Percentiles rank a stretch among this genome's conserved stretches.
phyloP scores from a whole-genome alignment of 2,113 vertebrate genomes.

The Pelecanus crispus region DNA sequence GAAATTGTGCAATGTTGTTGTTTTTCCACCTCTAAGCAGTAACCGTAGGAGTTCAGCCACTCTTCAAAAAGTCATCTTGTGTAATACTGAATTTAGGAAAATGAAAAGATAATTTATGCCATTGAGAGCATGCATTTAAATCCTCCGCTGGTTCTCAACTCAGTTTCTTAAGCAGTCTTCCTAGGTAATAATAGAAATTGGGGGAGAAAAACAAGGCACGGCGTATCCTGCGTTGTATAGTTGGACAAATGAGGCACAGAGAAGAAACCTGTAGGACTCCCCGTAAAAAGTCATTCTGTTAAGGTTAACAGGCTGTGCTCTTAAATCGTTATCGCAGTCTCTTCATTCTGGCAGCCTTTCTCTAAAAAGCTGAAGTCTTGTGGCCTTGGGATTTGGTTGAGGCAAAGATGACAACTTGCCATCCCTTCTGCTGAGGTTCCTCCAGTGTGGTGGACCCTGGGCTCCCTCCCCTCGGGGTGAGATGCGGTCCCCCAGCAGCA shows the following conservation, averaged over 20 bases:
- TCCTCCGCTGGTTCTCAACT: neutral
- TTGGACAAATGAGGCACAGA: neutral
- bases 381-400: neutral
- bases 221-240: neutral
- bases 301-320: neutral
- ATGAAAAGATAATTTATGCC: neutral
- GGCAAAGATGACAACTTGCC: neutral
- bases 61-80: neutral
- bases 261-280: neutral
- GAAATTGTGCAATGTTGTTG: neutral
- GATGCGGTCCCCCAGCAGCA: too few relatives aligned
- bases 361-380: neutral
- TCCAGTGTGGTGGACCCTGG: neutral
- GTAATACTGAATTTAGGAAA: neutral
- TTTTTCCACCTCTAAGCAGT: neutral
- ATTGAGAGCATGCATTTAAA: neutral
- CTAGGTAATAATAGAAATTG: neutral
- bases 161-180: neutral
- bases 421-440: neutral
- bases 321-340: neutral
- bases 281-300: neutral
- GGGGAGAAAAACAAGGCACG: fast-evolving
- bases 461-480: neutral
- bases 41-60: neutral
- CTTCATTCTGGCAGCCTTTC: neutral